Evolutionary conservation across 2,888 invertebrate genomes (phyloP).

Genomic region (Parelbella ahira): DNA sequence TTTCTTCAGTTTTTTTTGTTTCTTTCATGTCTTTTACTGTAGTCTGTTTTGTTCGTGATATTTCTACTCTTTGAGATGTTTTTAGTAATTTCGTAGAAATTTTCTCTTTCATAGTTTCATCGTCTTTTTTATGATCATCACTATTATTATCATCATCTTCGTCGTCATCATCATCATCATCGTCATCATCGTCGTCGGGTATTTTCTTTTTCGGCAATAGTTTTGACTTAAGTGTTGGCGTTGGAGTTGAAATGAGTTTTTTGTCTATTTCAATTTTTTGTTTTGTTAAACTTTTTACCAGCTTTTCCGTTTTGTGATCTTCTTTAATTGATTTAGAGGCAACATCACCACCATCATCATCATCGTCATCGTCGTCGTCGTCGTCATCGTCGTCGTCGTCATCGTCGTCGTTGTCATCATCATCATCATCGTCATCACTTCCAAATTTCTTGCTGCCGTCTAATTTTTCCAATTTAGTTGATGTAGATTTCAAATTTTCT

Average conservation of each 20-base stretch:
- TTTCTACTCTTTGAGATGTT: neutral
- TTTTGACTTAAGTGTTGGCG: neutral
- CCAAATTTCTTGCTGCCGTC: constrained; percentile 16
- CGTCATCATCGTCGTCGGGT: constrained; percentile 28
- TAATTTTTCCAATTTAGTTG: constrained; percentile 8
- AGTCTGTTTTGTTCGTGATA: neutral
- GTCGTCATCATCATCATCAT: constrained; percentile 28
- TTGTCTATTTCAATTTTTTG: constrained; percentile 15
- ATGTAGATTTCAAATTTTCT: constrained; percentile 10
- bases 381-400: constrained; percentile 31
- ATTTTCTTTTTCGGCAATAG: constrained; percentile 10
- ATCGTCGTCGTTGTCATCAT: constrained; percentile 31
- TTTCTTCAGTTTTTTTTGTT: constrained; percentile 8
- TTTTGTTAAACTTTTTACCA: constrained; percentile 25
- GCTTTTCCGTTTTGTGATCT: constrained; percentile 31
- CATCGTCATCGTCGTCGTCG: constrained; percentile 33
- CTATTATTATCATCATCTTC: constrained; percentile 27
- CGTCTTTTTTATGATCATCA: constrained; percentile 26
- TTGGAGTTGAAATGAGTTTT: constrained; percentile 25
- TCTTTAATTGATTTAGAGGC: too few species aligned
- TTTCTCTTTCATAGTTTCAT: constrained; percentile 26
- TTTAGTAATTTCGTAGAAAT: constrained; percentile 1
- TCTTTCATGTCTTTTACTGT: constrained; percentile 5
- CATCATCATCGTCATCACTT: constrained; percentile 29
- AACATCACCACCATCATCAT: constrained; percentile 27